Percentiles rank a stretch among this genome's conserved stretches.
Evolutionary conservation across 2,888 invertebrate genomes (phyloP).

Genomic region (Synanthedon vespiformis): DNA sequence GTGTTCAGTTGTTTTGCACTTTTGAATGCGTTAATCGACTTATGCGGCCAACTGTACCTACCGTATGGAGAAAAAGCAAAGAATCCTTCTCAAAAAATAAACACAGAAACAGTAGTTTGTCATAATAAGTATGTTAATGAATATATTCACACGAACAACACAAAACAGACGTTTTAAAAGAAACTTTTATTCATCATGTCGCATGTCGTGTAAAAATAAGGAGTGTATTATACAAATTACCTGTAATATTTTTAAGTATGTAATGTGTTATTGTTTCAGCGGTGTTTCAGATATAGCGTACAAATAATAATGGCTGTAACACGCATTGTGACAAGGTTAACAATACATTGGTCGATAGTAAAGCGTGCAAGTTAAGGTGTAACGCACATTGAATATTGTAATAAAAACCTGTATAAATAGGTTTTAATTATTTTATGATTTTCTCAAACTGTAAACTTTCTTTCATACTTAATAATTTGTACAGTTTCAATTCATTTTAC

Average conservation of each 20-base stretch:
- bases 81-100: too few relatives aligned
- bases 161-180: slow-evolving; percentile 13
- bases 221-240: neutral
- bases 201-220: slow-evolving; percentile 1
- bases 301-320: slow-evolving; percentile 5
- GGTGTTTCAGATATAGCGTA: neutral
- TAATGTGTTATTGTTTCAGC: neutral
- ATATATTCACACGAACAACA: slow-evolving; percentile 13
- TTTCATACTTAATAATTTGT: too few relatives aligned
- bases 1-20: too few relatives aligned
- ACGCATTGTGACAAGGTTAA: slow-evolving; percentile 18
- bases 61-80: too few relatives aligned
- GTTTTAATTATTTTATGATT: too few relatives aligned
- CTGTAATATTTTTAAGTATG: neutral
- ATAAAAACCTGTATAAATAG: too few relatives aligned
- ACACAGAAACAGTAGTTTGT: too few relatives aligned
- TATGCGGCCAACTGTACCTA: too few relatives aligned
- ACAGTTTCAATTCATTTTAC: too few relatives aligned
- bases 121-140: too few relatives aligned
- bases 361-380: slow-evolving; percentile 1
- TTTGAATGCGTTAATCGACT: too few relatives aligned
- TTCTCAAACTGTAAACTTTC: too few relatives aligned
- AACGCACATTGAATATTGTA: neutral
- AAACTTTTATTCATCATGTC: slow-evolving; percentile 7
- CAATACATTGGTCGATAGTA: slow-evolving; percentile 17